Conservation (phyloP, 2,113 vertebrate species). For the Probosciger aterrimus region DNA sequence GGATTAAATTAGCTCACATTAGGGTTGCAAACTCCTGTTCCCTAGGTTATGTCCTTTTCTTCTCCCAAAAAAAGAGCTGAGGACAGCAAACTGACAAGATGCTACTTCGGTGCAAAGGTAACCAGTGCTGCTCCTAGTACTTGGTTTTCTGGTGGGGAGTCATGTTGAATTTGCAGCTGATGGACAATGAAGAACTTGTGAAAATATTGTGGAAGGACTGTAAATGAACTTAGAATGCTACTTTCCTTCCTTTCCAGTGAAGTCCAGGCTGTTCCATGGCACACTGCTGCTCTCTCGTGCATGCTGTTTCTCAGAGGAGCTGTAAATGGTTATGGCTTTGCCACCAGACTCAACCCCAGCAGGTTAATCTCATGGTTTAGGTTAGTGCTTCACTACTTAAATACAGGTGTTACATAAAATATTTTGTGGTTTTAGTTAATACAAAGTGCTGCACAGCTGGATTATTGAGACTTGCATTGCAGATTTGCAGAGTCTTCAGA, state of each 20-base stretch:
- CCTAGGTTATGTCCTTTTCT: background rate
- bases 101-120: rapidly evolving
- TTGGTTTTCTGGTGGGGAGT: background rate
- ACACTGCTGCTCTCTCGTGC: background rate
- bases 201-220: rapidly evolving
- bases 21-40: background rate
- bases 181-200: background rate
- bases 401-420: background rate
- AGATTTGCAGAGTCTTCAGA: background rate
- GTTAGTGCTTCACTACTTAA: background rate
- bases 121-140: background rate
- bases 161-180: rapidly evolving
- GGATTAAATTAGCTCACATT: background rate
- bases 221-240: background rate
- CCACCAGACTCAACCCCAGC: background rate
- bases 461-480: background rate
- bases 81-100: background rate
- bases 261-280: background rate
- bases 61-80: background rate
- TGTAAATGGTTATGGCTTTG: background rate
- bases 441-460: background rate
- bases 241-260: background rate
- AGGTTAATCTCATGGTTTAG: background rate
- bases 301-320: background rate
- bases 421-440: background rate